These are phyloP conservation scores for Neodiprion pinetum DNA, from an alignment of 1,140 invertebrate species.

Conservation along the genomic window DNA sequence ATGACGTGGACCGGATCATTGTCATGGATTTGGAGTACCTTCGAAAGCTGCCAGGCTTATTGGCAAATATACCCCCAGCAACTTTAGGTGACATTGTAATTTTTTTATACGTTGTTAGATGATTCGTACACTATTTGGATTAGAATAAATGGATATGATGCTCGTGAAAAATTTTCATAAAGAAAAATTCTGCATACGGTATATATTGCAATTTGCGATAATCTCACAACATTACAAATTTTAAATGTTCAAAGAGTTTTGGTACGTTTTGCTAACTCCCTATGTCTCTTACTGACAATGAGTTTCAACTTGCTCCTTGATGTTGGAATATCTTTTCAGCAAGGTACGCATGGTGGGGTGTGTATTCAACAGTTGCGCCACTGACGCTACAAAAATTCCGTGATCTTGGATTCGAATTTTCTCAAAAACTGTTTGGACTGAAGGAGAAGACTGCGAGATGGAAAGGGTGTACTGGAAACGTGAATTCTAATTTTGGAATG, in stretches of 20 bases:
- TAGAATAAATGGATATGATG: too few relatives aligned
- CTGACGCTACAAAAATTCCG: constrained; percentile 67
- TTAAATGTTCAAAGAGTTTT: too few relatives aligned
- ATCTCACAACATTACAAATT: too few relatives aligned
- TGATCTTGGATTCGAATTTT: constrained; percentile 68
- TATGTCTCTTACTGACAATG: too few relatives aligned
- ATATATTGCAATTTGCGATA: too few relatives aligned
- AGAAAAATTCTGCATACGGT: too few relatives aligned
- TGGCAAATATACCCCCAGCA: constrained; percentile 60
- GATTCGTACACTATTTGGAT: too few relatives aligned
- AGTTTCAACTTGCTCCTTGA: not conserved
- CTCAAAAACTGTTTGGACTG: constrained; percentile 67
- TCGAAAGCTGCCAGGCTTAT: constrained; percentile 64
- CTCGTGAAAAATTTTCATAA: too few relatives aligned
- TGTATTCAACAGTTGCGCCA: constrained; percentile 71
- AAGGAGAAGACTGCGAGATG: constrained; percentile 71
- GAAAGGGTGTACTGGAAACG: constrained; percentile 77
- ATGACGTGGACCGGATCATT: constrained; percentile 62
- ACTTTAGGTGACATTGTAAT: constrained; percentile 60
- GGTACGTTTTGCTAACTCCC: too few relatives aligned
- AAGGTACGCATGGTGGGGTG: constrained; percentile 71
- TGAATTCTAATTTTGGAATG: constrained; percentile 80
- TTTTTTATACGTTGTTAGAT: too few relatives aligned
- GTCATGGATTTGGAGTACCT: constrained; percentile 70
- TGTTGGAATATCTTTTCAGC: constrained; percentile 56